These are phyloP conservation scores for Zaprionus camerounensis DNA, from an alignment of 1,140 invertebrate species.

Conservation along the genomic window DNA sequence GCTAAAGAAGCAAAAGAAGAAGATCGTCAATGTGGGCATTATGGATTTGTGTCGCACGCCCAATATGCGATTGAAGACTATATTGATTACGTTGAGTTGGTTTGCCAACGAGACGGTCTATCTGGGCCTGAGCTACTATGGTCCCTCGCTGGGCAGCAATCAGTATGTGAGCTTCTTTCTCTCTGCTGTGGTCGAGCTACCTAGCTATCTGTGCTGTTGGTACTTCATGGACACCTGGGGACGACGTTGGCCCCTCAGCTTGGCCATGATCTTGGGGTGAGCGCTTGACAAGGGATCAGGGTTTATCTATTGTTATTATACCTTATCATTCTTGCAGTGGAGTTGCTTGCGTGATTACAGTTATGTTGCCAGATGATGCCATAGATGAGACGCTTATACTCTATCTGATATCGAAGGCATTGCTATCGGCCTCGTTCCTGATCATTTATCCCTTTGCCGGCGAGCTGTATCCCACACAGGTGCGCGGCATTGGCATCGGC, in stretches of 20 bases:
- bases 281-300: not conserved
- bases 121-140: slow-evolving; percentile 92
- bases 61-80: slow-evolving; percentile 92
- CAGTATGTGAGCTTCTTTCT: slow-evolving; percentile 94
- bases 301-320: not conserved
- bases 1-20: slow-evolving; percentile 86
- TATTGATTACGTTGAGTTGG: slow-evolving; percentile 89
- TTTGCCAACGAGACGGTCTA: slow-evolving; percentile 92
- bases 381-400: slow-evolving; percentile 89
- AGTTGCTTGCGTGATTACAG: slow-evolving; percentile 91
- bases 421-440: slow-evolving; percentile 95
- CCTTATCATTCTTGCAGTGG: slow-evolving; percentile 85
- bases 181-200: slow-evolving; percentile 92
- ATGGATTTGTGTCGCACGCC: slow-evolving; percentile 91
- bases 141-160: slow-evolving; percentile 92
- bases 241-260: slow-evolving; percentile 91
- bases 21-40: slow-evolving; percentile 87
- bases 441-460: slow-evolving; percentile 96
- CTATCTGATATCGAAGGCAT: slow-evolving; percentile 94
- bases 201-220: slow-evolving; percentile 93
- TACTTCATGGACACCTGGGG: slow-evolving; percentile 93
- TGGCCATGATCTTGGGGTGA: slow-evolving; percentile 90
- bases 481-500: slow-evolving; percentile 94
- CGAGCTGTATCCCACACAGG: slow-evolving; percentile 94
- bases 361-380: slow-evolving; percentile 90